Percentiles rank a stretch among this genome's conserved stretches.
Evolutionary conservation across 30 jellyfish, hydroid and myxozoan species (phyloP).

Genomic region (Turritopsis rubra): DNA sequence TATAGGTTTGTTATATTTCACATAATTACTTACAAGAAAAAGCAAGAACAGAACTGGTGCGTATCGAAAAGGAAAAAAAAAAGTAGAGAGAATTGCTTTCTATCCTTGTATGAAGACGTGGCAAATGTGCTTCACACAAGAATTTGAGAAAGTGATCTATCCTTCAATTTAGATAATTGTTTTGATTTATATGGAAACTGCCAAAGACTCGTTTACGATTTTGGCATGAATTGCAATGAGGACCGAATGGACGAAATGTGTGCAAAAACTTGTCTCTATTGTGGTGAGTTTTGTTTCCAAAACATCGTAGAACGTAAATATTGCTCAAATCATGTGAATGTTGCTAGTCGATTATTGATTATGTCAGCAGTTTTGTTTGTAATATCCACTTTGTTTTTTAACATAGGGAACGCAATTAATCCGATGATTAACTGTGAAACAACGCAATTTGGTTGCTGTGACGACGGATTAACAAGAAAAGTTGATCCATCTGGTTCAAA

Average conservation of each 20-base stretch:
- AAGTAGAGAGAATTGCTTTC: too few species aligned
- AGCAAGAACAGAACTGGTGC: too few species aligned
- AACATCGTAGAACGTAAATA: not conserved
- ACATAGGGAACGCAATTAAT: conserved; percentile 9
- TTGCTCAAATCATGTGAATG: too few species aligned
- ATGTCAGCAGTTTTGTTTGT: not conserved
- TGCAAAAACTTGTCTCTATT: conserved; percentile 40
- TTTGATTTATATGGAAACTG: conserved; percentile 42
- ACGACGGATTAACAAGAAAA: conserved; percentile 34
- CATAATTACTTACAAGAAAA: too few species aligned
- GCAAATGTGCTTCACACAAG: not conserved
- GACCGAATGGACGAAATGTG: conserved; percentile 44
- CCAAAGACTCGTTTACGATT: conserved; percentile 7
- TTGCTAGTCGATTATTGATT: not conserved
- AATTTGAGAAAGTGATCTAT: not conserved
- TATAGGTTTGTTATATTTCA: not conserved
- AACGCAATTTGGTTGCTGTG: conserved; percentile 30
- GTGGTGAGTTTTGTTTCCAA: conserved; percentile 29
- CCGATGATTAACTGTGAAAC: conserved; percentile 21
- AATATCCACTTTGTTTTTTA: not conserved
- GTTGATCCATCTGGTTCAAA: conserved; percentile 33
- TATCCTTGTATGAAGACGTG: too few species aligned
- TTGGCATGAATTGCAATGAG: conserved; percentile 12
- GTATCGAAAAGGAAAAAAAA: too few species aligned
- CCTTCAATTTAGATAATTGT: conserved; percentile 19